phyloP scores from a whole-genome alignment of 1,140 invertebrate species.

The Anastatus disparis region DNA sequence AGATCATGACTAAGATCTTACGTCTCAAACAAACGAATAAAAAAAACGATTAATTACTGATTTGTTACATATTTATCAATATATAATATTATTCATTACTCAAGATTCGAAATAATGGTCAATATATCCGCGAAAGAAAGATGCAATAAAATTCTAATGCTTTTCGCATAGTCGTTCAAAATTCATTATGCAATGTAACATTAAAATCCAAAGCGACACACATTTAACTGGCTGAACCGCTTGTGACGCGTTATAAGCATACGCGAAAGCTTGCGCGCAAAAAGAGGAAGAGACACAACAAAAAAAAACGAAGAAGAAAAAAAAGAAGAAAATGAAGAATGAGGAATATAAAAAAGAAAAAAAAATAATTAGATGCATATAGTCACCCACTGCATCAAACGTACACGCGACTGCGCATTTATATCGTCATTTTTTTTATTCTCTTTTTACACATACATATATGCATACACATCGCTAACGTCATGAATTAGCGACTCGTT shows the following conservation, averaged over 20 bases:
- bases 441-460: too few species aligned
- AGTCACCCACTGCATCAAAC: too few species aligned
- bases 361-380: too few species aligned
- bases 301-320: not conserved
- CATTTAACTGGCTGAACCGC: not conserved
- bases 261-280: too few species aligned
- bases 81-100: too few species aligned
- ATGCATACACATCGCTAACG: not conserved
- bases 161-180: not conserved
- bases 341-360: too few species aligned
- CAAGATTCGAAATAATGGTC: too few species aligned
- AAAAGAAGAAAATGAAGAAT: not conserved
- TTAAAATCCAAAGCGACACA: not conserved
- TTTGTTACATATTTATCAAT: not conserved
- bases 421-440: too few species aligned
- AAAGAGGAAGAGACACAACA: not conserved
- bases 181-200: constrained; percentile 22
- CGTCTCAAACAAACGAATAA: not conserved
- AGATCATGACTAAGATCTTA: too few species aligned
- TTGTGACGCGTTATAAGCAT: too few species aligned
- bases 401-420: too few species aligned
- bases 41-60: not conserved
- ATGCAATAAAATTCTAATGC: not conserved
- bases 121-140: too few species aligned
- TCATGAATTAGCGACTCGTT: not conserved